Evolutionary conservation across 2,888 invertebrate species (phyloP).

Genomic region (Cephus sareptanus): DNA sequence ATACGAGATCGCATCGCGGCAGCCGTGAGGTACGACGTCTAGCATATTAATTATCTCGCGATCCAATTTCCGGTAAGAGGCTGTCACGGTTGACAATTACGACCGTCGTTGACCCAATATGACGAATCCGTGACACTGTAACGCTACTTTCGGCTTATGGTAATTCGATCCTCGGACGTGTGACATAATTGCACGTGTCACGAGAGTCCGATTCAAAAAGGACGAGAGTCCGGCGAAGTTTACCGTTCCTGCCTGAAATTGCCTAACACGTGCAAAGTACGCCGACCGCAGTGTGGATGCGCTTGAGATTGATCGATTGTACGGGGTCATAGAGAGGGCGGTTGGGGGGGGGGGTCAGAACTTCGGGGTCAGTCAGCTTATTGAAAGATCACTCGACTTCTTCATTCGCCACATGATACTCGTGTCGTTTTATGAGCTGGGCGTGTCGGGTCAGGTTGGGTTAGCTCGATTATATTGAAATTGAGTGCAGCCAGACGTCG

Average conservation of each 20-base stretch:
- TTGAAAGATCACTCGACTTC: constrained; percentile 20
- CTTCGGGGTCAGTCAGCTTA: constrained; percentile 12
- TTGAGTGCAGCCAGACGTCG: constrained; percentile 12
- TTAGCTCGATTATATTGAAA: constrained; percentile 14
- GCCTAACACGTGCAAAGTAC: neutral
- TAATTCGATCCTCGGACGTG: neutral
- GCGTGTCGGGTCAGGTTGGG: constrained; percentile 16
- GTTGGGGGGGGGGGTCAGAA: no score
- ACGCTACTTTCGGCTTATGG: neutral
- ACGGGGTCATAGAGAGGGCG: neutral
- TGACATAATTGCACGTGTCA: neutral
- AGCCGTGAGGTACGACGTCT: neutral
- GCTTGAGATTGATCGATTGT: constrained; percentile 12
- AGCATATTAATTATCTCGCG: constrained; percentile 5
- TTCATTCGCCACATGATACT: constrained; percentile 1
- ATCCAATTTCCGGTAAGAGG: neutral
- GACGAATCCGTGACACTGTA: neutral
- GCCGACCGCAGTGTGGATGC: neutral
- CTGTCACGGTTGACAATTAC: neutral
- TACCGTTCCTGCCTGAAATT: neutral
- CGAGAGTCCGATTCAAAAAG: neutral
- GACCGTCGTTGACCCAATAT: neutral
- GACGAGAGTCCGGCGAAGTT: neutral
- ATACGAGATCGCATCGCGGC: neutral
- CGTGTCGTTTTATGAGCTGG: constrained; percentile 16